Percentiles rank a stretch among this genome's conserved stretches.
phyloP scores from a whole-genome alignment of 2,113 vertebrate genomes.

The Tichodroma muraria region DNA sequence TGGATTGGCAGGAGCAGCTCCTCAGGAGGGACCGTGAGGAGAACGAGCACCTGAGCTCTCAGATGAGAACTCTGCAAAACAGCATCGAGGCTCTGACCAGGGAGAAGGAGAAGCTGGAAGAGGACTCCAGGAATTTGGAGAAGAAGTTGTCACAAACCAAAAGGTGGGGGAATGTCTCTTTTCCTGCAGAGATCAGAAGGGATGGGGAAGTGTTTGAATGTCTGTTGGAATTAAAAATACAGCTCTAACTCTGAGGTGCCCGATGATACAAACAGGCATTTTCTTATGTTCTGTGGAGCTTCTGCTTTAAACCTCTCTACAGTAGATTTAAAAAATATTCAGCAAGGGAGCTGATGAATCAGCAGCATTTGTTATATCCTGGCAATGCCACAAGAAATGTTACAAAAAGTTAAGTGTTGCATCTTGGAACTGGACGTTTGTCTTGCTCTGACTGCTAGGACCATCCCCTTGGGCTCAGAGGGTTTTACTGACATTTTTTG shows the following conservation, averaged over 20 bases:
- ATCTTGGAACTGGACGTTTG: not conserved
- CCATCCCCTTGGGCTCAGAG: not conserved
- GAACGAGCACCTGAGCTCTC: constrained; percentile 29
- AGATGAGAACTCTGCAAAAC: constrained; percentile 44
- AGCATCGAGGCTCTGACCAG: constrained; percentile 41
- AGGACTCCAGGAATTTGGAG: constrained; percentile 67
- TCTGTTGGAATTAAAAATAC: not conserved
- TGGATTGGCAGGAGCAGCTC: constrained; percentile 68
- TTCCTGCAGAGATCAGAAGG: not conserved
- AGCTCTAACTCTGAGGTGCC: not conserved
- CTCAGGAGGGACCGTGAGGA: constrained; percentile 65
- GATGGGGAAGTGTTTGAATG: not conserved
- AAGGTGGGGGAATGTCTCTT: constrained; percentile 48
- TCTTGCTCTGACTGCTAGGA: not conserved
- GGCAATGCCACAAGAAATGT: not conserved
- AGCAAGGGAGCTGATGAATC: not conserved
- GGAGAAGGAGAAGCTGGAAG: constrained; percentile 69
- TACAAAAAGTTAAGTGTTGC: not conserved
- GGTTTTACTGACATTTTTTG: not conserved
- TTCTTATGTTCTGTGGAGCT: not conserved
- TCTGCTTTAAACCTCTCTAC: not conserved
- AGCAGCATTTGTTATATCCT: not conserved
- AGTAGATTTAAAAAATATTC: not conserved
- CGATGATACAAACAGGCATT: accelerated
- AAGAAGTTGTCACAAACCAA: constrained; percentile 67